Evolutionary conservation across 2,113 vertebrate genomes (phyloP).

Genomic region (Rallus limicola): DNA sequence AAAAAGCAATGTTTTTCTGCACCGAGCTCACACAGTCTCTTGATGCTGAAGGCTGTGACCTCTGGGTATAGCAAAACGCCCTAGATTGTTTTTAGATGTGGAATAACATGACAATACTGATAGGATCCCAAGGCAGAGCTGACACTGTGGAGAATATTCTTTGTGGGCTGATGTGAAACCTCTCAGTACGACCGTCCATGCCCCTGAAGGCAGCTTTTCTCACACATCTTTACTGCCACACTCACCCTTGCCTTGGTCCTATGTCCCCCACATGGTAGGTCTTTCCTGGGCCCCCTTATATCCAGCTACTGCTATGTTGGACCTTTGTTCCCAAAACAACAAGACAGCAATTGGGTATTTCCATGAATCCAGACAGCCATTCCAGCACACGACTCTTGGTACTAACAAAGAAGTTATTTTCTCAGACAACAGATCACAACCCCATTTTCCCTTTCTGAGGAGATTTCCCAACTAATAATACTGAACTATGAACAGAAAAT

Average conservation of each 20-base stretch:
- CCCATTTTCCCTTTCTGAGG: slow-evolving; percentile 19
- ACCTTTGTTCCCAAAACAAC: not conserved
- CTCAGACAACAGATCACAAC: slow-evolving; percentile 32
- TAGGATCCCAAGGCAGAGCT: not conserved
- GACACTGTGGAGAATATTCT: rapidly evolving
- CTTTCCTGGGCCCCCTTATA: not conserved
- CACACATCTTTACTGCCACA: not conserved
- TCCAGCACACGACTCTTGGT: not conserved
- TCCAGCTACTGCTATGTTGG: rapidly evolving
- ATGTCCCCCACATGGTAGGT: rapidly evolving
- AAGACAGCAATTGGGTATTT: not conserved
- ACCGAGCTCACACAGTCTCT: not conserved
- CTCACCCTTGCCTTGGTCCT: not conserved
- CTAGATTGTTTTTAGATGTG: not conserved
- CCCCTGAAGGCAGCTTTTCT: not conserved
- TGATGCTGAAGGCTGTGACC: not conserved
- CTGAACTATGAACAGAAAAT: slow-evolving; percentile 56
- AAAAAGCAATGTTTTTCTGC: not conserved
- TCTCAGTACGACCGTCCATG: not conserved
- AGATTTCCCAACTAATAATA: slow-evolving; percentile 37
- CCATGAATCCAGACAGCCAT: not conserved
- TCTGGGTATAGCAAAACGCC: not conserved
- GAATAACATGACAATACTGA: no score
- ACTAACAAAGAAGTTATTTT: slow-evolving; percentile 7
- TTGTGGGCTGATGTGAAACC: not conserved